These are phyloP conservation scores for Morus bassanus DNA, from an alignment of 2,797 vertebrate species.

Conservation along the genomic window DNA sequence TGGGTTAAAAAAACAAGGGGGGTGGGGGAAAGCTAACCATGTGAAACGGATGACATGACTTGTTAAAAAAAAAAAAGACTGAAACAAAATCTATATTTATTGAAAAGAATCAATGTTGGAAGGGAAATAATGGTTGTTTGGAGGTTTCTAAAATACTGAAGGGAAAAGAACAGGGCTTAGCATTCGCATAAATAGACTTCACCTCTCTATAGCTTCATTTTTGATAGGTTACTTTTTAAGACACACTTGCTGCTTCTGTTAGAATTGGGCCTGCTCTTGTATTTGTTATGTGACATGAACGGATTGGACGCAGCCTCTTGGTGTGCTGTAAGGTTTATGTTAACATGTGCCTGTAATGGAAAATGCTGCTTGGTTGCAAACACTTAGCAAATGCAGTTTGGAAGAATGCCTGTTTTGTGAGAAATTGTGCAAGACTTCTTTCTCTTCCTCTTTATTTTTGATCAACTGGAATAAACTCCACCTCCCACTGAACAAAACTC, in stretches of 20 bases:
- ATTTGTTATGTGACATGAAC: neutral
- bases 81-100: neutral
- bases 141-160: neutral
- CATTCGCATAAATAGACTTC: neutral
- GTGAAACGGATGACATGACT: neutral
- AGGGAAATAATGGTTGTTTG: neutral
- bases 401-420: neutral
- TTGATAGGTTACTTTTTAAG: neutral
- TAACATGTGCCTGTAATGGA: neutral
- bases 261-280: neutral
- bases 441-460: neutral
- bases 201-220: neutral
- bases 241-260: neutral
- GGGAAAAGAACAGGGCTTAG: neutral
- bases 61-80: neutral
- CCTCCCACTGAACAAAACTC: neutral
- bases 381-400: neutral
- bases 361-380: neutral
- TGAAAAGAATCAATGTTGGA: neutral
- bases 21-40: neutral
- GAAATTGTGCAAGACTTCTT: neutral
- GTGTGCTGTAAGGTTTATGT: neutral
- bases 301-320: neutral
- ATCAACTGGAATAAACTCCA: neutral
- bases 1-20: neutral